These are phyloP conservation scores for Tanypteryx hageni DNA, from an alignment of 2,888 invertebrate species.

Conservation along the genomic window DNA sequence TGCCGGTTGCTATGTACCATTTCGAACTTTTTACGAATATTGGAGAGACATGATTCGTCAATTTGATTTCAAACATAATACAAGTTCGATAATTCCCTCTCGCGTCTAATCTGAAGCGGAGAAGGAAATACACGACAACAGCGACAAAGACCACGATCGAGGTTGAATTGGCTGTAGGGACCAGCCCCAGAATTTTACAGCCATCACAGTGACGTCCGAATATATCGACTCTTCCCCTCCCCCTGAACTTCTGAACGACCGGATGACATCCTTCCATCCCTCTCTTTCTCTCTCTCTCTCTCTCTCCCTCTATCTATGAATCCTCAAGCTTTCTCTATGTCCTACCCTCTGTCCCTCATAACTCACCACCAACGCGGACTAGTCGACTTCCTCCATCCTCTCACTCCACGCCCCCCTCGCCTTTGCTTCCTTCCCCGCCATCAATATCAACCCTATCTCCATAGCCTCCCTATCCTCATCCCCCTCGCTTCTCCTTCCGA, in stretches of 20 bases:
- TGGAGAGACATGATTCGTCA: too few relatives aligned
- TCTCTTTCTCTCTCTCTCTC: too few relatives aligned
- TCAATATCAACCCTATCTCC: constrained; percentile 28
- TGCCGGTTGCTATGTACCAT: too few relatives aligned
- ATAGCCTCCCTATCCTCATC: background rate
- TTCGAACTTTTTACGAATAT: too few relatives aligned
- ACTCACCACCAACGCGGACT: background rate
- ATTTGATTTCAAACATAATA: background rate
- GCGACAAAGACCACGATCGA: background rate
- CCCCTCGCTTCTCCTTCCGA: background rate
- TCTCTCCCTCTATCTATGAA: too few relatives aligned
- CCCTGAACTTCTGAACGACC: background rate
- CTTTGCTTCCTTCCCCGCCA: background rate
- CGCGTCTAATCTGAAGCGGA: background rate
- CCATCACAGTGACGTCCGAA: background rate
- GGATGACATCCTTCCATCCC: background rate
- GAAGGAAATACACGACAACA: background rate
- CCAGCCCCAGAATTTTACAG: background rate
- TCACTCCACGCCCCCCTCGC: background rate
- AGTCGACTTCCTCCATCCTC: background rate
- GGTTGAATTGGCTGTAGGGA: background rate
- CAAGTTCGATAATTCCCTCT: background rate
- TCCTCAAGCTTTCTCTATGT: background rate
- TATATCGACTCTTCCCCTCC: background rate
- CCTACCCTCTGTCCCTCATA: background rate